Conservation (phyloP, 1,140 invertebrate genomes). For the Eumeta japonica region DNA sequence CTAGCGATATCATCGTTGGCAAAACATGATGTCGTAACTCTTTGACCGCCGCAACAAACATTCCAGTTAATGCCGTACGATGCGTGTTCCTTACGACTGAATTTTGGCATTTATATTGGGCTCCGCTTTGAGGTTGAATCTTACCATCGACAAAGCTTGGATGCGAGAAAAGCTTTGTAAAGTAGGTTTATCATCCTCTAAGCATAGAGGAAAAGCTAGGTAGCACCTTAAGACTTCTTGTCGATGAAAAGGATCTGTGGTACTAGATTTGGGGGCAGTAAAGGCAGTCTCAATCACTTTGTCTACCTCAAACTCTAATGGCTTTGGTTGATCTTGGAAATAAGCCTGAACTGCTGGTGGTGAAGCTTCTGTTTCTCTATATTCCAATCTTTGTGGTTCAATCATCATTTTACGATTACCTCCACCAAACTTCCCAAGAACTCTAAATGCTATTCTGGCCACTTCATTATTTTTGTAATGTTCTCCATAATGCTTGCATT, state of each 20-base stretch:
- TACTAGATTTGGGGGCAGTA: conserved; percentile 73
- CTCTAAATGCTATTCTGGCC: conserved; percentile 82
- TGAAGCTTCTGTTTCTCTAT: conserved; percentile 69
- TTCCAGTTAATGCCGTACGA: conserved; percentile 78
- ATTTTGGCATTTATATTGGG: conserved; percentile 72
- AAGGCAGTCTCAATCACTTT: conserved; percentile 84
- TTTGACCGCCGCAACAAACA: conserved; percentile 83
- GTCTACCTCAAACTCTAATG: conserved; percentile 78
- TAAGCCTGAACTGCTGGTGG: conserved; percentile 75
- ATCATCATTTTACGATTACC: conserved; percentile 94
- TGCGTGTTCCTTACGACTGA: conserved; percentile 75
- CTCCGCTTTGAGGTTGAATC: conserved; percentile 62
- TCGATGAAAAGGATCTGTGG: conserved; percentile 76
- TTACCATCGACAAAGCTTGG: conserved; percentile 66
- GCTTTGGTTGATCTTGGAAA: conserved; percentile 75
- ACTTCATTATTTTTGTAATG: conserved; percentile 84
- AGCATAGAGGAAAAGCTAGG: conserved; percentile 73
- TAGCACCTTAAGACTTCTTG: conserved; percentile 82
- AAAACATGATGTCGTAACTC: conserved; percentile 81
- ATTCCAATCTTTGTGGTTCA: conserved; percentile 85
- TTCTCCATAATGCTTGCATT: conserved; percentile 96
- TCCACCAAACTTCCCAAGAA: conserved; percentile 93
- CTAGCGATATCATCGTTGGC: conserved; percentile 81
- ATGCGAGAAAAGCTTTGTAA: conserved; percentile 78
- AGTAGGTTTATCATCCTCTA: conserved; percentile 71